phyloP scores from a whole-genome alignment of 2,113 vertebrate species.

The Oriolus oriolus region DNA sequence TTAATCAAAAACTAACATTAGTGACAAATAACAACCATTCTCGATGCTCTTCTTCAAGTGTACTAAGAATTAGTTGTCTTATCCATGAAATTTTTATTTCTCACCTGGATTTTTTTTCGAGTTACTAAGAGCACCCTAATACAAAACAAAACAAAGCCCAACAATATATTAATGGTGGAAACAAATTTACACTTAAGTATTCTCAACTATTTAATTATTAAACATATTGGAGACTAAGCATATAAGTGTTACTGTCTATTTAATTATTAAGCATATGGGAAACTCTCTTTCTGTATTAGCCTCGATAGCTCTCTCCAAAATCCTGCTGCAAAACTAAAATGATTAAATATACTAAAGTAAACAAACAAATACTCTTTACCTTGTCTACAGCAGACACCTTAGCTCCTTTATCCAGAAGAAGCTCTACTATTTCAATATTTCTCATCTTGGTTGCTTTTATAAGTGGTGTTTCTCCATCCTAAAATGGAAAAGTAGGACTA shows the following conservation, averaged over 20 bases:
- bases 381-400: slow-evolving; percentile 94
- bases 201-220: neutral
- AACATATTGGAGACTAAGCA: neutral
- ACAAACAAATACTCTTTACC: slow-evolving; percentile 68
- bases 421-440: slow-evolving; percentile 95
- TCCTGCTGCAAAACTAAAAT: neutral
- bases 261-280: neutral
- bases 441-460: slow-evolving; percentile 99
- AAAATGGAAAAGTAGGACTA: neutral
- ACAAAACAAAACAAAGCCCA: neutral
- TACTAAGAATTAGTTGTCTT: neutral
- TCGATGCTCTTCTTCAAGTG: neutral
- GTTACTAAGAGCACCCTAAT: neutral
- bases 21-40: neutral
- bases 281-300: neutral
- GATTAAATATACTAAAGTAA: neutral
- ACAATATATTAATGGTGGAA: neutral
- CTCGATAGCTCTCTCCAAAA: neutral
- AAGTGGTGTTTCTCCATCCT: slow-evolving; percentile 95
- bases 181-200: neutral
- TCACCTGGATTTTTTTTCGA: neutral
- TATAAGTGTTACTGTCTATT: neutral
- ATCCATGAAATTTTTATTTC: neutral
- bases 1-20: neutral
- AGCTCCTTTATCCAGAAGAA: slow-evolving; percentile 93